A percentile compares a stretch with the other conserved stretches of the same genome.
Conservation (phyloP, 2,113 vertebrate genomes). For the human (Homo sapiens) region GRCh38 chr18:68313001-68313500, state of each 20-base stretch:
- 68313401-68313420: background rate
- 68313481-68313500: background rate
- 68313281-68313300: background rate
- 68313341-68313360: background rate
- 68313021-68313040: background rate
- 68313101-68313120: too few relatives aligned
- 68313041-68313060: background rate
- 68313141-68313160: background rate
- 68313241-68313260: background rate
- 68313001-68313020: background rate
- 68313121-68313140: background rate
- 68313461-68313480: background rate
- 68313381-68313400: background rate
- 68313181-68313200: background rate
- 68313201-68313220: background rate
- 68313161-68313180: too few relatives aligned
- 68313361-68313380: background rate
- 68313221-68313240: background rate
- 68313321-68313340: background rate
- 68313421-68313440: background rate
- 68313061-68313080: background rate
- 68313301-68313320: background rate
- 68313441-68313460: background rate
- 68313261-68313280: background rate
- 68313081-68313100: background rate